Evolutionary conservation across 2,888 invertebrate genomes (phyloP).

Genomic region (Noctua janthina): DNA sequence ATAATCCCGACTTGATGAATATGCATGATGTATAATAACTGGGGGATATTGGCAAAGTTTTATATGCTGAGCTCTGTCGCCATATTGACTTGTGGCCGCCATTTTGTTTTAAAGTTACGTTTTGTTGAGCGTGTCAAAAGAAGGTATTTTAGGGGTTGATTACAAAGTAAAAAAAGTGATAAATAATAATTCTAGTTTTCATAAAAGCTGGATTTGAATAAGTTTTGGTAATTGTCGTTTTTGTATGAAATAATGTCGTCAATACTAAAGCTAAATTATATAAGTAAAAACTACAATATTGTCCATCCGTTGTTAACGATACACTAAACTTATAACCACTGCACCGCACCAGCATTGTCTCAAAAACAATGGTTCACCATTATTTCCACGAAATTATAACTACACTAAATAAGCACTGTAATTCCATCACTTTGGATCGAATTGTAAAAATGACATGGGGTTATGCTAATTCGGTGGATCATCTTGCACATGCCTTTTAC

Average conservation of each 20-base stretch:
- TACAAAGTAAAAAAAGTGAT: not conserved
- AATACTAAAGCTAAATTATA: not conserved
- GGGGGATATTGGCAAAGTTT: conserved; percentile 57
- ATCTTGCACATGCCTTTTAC: not conserved
- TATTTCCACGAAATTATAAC: not conserved
- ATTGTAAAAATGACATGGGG: not conserved
- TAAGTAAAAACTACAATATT: not conserved
- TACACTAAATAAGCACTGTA: not conserved
- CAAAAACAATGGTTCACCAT: not conserved
- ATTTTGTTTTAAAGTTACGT: conserved; percentile 35
- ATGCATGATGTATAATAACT: conserved; percentile 41
- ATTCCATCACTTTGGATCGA: not conserved
- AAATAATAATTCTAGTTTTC: no score
- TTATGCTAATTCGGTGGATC: not conserved
- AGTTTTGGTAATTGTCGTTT: not conserved
- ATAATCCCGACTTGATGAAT: conserved; percentile 52
- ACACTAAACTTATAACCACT: not conserved
- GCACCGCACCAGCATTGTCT: not conserved
- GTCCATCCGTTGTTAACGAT: no score
- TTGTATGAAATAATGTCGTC: not conserved
- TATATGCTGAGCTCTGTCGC: conserved; percentile 29
- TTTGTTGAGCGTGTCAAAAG: not conserved
- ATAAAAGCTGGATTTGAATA: not conserved
- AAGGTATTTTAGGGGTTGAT: not conserved
- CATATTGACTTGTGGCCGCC: conserved; percentile 33